Conservation (phyloP, 2,113 vertebrate genomes). For the Elephantulus edwardii region DNA sequence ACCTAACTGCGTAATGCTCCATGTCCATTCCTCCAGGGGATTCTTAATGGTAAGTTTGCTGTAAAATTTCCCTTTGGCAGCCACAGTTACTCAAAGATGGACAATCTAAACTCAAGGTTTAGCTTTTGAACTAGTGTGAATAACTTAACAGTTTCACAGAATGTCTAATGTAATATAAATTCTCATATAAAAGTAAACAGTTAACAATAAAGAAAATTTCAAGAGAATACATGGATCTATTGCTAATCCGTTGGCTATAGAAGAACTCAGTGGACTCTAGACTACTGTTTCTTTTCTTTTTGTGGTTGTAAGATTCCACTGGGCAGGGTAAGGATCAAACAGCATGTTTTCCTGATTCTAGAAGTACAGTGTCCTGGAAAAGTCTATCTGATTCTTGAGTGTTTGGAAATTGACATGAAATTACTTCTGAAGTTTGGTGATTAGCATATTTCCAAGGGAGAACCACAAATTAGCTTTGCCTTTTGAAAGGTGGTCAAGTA, state of each 20-base stretch:
- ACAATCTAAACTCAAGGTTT: not conserved
- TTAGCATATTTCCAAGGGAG: not conserved
- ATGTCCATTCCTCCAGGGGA: not conserved
- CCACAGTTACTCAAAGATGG: not conserved
- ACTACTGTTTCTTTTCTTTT: not conserved
- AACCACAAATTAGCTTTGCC: not conserved
- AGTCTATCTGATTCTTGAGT: not conserved
- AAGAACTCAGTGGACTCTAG: not conserved
- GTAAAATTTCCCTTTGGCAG: not conserved
- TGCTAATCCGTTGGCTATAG: not conserved
- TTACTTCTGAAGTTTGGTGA: slow-evolving; percentile 12
- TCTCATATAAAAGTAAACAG: not conserved
- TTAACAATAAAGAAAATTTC: not conserved
- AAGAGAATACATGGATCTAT: not conserved
- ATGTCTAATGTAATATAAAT: slow-evolving; percentile 11
- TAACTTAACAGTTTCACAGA: not conserved
- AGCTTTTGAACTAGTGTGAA: not conserved
- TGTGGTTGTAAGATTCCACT: not conserved
- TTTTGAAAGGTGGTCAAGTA: slow-evolving; percentile 42
- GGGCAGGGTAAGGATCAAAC: not conserved
- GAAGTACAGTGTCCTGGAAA: not conserved
- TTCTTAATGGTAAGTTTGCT: not conserved
- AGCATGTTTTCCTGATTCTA: not conserved
- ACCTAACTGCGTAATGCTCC: not conserved
- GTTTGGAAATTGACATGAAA: not conserved